Evolutionary conservation across 2,797 vertebrate species (phyloP), one percentile per base, ranked within the genome.

Genomic region (Siniperca scherzeri): DNA sequence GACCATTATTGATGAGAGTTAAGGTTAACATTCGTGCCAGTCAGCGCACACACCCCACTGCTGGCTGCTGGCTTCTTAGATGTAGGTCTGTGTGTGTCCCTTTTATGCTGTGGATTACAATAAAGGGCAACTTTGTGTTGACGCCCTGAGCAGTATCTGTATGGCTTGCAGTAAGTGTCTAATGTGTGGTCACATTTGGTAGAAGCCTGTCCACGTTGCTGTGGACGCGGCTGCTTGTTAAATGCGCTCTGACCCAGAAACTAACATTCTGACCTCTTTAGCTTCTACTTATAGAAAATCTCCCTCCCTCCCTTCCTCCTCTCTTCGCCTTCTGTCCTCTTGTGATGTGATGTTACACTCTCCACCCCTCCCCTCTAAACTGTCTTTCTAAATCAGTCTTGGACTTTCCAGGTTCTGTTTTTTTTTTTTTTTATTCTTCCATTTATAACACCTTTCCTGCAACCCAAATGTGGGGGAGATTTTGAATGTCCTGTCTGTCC

Each of bases 171-270:
- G 88, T 88, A 85, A 88, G 88, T 80, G 86, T 72, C 81, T 90
- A 89, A 93, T 92, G 90, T 87, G 90, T 74, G 87, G 91, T 88
- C 91, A 90, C 92, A 92, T 92, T 93, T 70, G 82, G 92, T 84
- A 64, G 87, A 88, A 86, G 91, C 81, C 87, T 77, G 90, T 89
- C 89, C 87, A 89, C 90, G 74, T 88, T 87, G 85, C 86, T 77
- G 78, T 77, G 84, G 81, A 88, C 67, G n/a, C 50, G 62, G 79
- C 82, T 66, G 89, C 91, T 74, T 88, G 73, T 84, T 92, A 83
- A 90, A 93, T 93, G 93, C 79, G 74, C 90, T 17, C 64, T 91
- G 91, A 95, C 93, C 92, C 93, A 93, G 91, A 94, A 93, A 93
- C 82, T 75, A 30, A 52, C 85, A 82, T 79, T 83, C 81, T 93